Evolutionary conservation across 2,888 invertebrate species (phyloP).

Genomic region (Cosmia trapezina): DNA sequence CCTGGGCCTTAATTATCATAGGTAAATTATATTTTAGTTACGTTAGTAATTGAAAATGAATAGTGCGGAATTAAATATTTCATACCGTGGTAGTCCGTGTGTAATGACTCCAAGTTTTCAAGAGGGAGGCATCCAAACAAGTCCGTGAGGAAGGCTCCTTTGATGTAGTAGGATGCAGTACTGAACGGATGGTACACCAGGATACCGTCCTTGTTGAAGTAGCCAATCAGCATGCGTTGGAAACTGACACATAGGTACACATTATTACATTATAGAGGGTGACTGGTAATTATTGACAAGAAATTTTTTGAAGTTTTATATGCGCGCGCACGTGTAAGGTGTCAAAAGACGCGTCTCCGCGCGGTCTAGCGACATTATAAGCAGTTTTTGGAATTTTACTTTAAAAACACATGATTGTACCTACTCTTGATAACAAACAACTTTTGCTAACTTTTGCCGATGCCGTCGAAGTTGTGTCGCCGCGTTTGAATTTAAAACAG

Average conservation of each 20-base stretch:
- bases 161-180: conserved; percentile 81
- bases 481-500: neutral
- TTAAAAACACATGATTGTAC: too few species aligned
- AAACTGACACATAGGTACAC: conserved; percentile 66
- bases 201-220: conserved; percentile 78
- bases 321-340: too few species aligned
- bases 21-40: neutral
- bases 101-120: conserved; percentile 75
- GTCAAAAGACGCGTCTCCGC: too few species aligned
- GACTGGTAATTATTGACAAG: neutral
- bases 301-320: too few species aligned
- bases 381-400: too few species aligned
- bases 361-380: too few species aligned
- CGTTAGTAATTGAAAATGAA: neutral
- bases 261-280: neutral
- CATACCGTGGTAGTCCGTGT: conserved; percentile 70
- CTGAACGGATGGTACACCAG: conserved; percentile 83
- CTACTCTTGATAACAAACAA: too few species aligned
- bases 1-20: neutral
- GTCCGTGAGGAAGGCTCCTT: conserved; percentile 79
- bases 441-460: too few species aligned
- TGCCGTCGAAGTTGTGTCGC: too few species aligned
- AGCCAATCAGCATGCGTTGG: conserved; percentile 83
- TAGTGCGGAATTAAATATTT: neutral
- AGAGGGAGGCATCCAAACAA: conserved; percentile 77